These are phyloP conservation scores for human (Homo sapiens) DNA, from an alignment of 2,113 vertebrate species.

Conservation along the genomic window GRCh38 chr16:19788501-19789000, in stretches of 20 bases:
- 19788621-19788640: not conserved
- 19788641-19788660: not conserved
- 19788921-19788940: constrained; percentile 85
- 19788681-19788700: not conserved
- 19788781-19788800: not conserved
- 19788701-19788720: not conserved
- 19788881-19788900: constrained; percentile 90
- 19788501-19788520: not conserved
- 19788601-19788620: not conserved
- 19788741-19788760: constrained; percentile 10
- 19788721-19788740: not conserved
- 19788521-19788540: not conserved
- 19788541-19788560: not conserved
- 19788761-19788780: not conserved
- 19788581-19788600: not conserved
- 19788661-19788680: not conserved
- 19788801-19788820: constrained; percentile 2
- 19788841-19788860: constrained; percentile 87
- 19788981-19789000: constrained; percentile 71
- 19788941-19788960: constrained; percentile 60
- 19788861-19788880: constrained; percentile 87
- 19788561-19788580: not conserved
- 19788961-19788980: constrained; percentile 67
- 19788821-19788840: constrained; percentile 84
- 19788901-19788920: constrained; percentile 95